Conservation (phyloP, 1,140 invertebrate species). For the Nasonia giraulti region DNA sequence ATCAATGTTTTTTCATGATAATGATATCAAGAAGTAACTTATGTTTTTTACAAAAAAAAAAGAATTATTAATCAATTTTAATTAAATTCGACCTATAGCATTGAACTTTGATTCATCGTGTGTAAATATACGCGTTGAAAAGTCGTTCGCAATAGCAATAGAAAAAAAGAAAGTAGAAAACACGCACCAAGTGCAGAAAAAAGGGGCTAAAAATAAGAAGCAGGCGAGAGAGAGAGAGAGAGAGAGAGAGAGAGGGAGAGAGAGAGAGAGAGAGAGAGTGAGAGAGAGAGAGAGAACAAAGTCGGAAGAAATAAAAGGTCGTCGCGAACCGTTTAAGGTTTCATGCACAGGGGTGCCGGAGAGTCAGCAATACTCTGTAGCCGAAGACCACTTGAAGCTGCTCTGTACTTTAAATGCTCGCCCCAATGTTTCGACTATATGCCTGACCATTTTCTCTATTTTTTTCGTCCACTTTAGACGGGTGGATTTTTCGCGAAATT, state of each 20-base stretch:
- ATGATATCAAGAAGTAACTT: background rate
- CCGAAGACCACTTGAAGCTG: conserved; percentile 20
- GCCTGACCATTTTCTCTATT: conserved; percentile 8
- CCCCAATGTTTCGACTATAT: background rate
- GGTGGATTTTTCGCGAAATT: conserved; percentile 14
- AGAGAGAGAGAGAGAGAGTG: background rate
- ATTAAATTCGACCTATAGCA: too few relatives aligned
- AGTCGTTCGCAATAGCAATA: background rate
- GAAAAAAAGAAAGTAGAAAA: background rate
- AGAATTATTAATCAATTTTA: too few relatives aligned
- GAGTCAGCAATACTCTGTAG: background rate
- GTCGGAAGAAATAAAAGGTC: conserved; percentile 10
- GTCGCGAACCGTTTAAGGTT: background rate
- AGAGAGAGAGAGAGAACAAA: background rate
- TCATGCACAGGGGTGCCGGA: background rate
- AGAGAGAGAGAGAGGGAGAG: too few relatives aligned
- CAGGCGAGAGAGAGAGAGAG: too few relatives aligned
- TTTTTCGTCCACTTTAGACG: background rate
- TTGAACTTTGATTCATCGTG: too few relatives aligned
- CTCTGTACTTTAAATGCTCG: conserved; percentile 13
- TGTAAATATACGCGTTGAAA: too few relatives aligned
- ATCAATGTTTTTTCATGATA: background rate
- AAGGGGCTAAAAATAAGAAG: background rate
- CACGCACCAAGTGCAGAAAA: background rate
- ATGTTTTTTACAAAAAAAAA: too few relatives aligned